A percentile compares a stretch with the other conserved stretches of the same genome.
Conservation (phyloP, 1,140 invertebrate species). For the Adoxophyes honmai region DNA sequence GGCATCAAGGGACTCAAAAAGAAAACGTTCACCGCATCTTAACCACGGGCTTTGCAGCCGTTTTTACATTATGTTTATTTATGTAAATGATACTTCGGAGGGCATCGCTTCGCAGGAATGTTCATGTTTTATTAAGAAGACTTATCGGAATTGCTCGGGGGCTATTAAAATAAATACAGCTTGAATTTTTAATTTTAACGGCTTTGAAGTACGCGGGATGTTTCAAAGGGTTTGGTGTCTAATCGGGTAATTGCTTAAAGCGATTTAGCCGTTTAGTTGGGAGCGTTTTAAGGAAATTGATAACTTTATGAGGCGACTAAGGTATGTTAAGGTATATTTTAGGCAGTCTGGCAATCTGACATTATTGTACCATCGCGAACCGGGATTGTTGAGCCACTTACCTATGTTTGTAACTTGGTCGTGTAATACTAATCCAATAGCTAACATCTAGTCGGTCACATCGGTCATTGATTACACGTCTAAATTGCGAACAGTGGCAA, state of each 20-base stretch:
- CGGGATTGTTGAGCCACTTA: too few relatives aligned
- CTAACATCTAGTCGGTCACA: too few relatives aligned
- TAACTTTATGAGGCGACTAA: background rate
- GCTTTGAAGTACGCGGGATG: background rate
- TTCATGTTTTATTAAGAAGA: constrained; percentile 14
- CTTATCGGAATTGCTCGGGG: constrained; percentile 10
- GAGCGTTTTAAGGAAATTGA: background rate
- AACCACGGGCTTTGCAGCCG: too few relatives aligned
- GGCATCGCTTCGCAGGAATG: background rate
- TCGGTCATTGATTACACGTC: too few relatives aligned
- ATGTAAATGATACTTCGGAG: constrained; percentile 1
- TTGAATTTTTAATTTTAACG: constrained; percentile 7
- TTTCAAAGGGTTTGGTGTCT: background rate
- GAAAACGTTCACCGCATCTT: too few relatives aligned
- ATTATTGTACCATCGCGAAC: too few relatives aligned
- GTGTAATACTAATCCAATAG: too few relatives aligned
- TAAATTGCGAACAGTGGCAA: too few relatives aligned
- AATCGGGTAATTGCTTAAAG: background rate
- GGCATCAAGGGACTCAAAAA: too few relatives aligned
- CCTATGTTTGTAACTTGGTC: too few relatives aligned
- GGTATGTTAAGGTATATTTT: too few relatives aligned
- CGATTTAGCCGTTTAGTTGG: background rate
- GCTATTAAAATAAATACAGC: constrained; percentile 15
- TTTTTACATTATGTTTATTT: constrained; percentile 15
- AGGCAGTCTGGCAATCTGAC: too few relatives aligned